Conservation (phyloP, 1,140 invertebrate genomes). For the Neodiprion virginianus region DNA sequence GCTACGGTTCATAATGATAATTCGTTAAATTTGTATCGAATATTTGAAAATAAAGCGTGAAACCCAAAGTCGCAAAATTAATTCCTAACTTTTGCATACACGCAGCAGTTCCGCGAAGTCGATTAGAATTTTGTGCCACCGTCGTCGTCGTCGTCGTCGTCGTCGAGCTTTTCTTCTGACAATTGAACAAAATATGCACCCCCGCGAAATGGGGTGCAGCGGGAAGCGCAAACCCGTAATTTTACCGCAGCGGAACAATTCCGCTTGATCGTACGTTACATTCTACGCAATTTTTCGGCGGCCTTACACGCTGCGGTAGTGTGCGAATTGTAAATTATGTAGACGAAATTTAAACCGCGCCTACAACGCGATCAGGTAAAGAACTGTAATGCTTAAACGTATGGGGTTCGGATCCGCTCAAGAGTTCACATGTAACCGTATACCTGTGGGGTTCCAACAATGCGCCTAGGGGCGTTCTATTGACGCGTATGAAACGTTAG, state of each 20-base stretch:
- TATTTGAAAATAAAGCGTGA: too few relatives aligned
- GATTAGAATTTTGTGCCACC: not conserved
- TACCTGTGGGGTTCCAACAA: not conserved
- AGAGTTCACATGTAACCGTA: not conserved
- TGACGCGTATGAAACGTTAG: slow-evolving; percentile 2
- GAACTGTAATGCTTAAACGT: not conserved
- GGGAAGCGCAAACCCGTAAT: not conserved
- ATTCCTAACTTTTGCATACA: not conserved
- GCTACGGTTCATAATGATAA: too few relatives aligned
- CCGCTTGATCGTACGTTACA: not conserved
- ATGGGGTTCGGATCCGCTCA: not conserved
- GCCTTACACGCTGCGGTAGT: too few relatives aligned
- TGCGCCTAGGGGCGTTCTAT: not conserved
- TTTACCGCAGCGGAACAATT: not conserved
- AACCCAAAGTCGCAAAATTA: too few relatives aligned
- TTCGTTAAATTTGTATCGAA: too few relatives aligned
- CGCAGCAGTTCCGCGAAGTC: not conserved
- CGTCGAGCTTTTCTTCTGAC: not conserved
- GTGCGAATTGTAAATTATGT: too few relatives aligned
- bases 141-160: not conserved
- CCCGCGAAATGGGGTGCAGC: not conserved
- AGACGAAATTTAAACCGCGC: too few relatives aligned
- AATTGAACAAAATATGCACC: slow-evolving; percentile 3
- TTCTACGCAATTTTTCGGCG: too few relatives aligned
- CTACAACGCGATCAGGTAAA: not conserved